Conservation (phyloP, 1,140 invertebrate species). For the Drosophila oshimai region DNA sequence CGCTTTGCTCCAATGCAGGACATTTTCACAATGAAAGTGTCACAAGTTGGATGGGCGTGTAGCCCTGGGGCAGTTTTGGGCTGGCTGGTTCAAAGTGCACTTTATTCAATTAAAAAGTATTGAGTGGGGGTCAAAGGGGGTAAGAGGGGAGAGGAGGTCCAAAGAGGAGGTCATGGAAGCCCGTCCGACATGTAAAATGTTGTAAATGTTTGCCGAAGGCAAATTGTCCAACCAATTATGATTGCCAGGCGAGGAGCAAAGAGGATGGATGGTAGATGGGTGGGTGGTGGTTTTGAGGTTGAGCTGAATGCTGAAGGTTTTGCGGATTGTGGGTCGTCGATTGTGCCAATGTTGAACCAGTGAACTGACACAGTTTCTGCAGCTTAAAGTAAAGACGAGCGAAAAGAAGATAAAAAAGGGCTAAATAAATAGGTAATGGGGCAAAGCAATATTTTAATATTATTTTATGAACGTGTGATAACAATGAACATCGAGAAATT, state of each 20-base stretch:
- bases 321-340: slow-evolving; percentile 51
- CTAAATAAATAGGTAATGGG: slow-evolving; percentile 14
- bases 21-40: slow-evolving; percentile 72
- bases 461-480: slow-evolving; percentile 12
- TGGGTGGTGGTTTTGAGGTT: slow-evolving; percentile 11
- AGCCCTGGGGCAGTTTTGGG: background rate
- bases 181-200: slow-evolving; percentile 45
- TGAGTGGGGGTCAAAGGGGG: slow-evolving; percentile 1
- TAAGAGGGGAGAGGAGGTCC: background rate
- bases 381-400: background rate
- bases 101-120: slow-evolving; percentile 76
- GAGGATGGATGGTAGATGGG: background rate
- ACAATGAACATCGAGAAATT: background rate
- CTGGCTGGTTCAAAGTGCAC: slow-evolving; percentile 60
- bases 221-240: slow-evolving; percentile 75
- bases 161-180: slow-evolving; percentile 4
- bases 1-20: slow-evolving; percentile 16
- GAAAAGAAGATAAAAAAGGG: background rate
- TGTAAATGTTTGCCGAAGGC: slow-evolving; percentile 69
- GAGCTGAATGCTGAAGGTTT: slow-evolving; percentile 56
- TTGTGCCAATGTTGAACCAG: slow-evolving; percentile 31
- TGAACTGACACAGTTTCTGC: slow-evolving; percentile 47
- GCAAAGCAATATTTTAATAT: slow-evolving; percentile 10
- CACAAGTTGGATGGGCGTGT: slow-evolving; percentile 58
- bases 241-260: slow-evolving; percentile 9